Percentiles rank a stretch among this genome's conserved stretches.
These are phyloP conservation scores for Oncorhynchus keta DNA, from an alignment of 2,113 vertebrate species.

Conservation along the genomic window DNA sequence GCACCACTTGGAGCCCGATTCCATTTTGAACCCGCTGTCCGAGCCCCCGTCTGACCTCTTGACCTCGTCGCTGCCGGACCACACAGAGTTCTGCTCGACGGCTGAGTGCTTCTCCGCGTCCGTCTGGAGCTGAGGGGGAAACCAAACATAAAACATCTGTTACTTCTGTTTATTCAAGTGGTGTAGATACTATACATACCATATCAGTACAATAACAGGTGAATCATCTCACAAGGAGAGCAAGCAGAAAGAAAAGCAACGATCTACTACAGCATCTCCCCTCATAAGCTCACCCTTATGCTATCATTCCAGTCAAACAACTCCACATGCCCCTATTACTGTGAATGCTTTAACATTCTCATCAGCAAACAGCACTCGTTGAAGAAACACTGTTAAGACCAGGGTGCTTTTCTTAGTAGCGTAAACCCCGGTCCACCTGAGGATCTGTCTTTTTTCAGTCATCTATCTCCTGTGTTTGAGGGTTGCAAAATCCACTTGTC, in stretches of 20 bases:
- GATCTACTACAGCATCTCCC: too few relatives aligned
- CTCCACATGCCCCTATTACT: neutral
- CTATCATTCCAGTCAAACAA: neutral
- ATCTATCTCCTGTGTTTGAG: too few relatives aligned
- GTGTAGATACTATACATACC: too few relatives aligned
- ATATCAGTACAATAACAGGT: too few relatives aligned
- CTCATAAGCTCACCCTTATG: too few relatives aligned
- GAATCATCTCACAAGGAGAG: too few relatives aligned
- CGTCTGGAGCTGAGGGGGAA: slow-evolving; percentile 66
- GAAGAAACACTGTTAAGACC: neutral
- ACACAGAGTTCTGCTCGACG: slow-evolving; percentile 76
- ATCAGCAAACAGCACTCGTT: neutral
- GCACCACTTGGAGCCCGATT: slow-evolving; percentile 80
- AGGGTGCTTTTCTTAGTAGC: neutral
- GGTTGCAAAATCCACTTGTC: neutral
- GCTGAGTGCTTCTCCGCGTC: slow-evolving; percentile 84
- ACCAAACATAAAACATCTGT: too few relatives aligned
- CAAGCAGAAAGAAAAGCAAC: too few relatives aligned
- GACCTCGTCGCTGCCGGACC: slow-evolving; percentile 78
- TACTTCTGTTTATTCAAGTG: too few relatives aligned
- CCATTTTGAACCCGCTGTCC: slow-evolving; percentile 83
- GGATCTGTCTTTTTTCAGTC: too few relatives aligned
- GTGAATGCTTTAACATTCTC: neutral
- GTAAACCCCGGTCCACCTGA: too few relatives aligned
- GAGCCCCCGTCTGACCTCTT: slow-evolving; percentile 82